These are phyloP conservation scores for Glyphotaelius pellucidus DNA, from an alignment of 2,888 invertebrate species.

Conservation along the genomic window DNA sequence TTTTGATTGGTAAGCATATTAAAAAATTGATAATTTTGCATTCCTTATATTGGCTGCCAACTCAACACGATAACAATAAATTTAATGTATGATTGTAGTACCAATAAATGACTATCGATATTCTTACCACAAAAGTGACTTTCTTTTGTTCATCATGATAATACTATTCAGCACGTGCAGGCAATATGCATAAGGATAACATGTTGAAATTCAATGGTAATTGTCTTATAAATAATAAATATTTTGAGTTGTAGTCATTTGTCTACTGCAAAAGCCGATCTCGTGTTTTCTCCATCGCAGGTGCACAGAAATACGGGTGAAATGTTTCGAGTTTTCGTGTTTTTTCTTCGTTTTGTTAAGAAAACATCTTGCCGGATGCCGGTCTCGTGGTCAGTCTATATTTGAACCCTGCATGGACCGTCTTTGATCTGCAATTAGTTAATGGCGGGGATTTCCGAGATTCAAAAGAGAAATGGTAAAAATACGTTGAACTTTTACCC, in stretches of 20 bases:
- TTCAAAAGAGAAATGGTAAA: neutral
- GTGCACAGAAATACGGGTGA: neutral
- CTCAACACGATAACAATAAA: too few species aligned
- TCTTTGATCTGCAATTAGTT: constrained; percentile 49
- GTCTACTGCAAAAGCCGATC: neutral
- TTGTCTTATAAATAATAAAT: neutral
- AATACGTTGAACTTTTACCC: neutral
- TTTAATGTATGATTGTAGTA: too few species aligned
- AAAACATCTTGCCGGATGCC: constrained; percentile 39
- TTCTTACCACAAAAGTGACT: neutral
- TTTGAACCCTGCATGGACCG: constrained; percentile 28
- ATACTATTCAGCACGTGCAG: neutral
- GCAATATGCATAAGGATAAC: neutral
- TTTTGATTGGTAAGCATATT: too few species aligned
- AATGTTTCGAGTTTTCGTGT: constrained; percentile 12
- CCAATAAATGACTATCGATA: neutral
- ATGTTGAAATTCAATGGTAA: neutral
- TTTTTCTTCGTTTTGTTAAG: constrained; percentile 29
- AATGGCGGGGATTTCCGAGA: constrained; percentile 48
- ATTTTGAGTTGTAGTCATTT: neutral
- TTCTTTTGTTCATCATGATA: neutral
- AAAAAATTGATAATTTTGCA: too few species aligned
- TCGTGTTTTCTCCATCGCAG: neutral
- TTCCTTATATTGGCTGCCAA: too few species aligned
- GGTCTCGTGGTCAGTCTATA: constrained; percentile 32